Conservation (phyloP, 2,888 invertebrate genomes). For the Monopis laevigella region DNA sequence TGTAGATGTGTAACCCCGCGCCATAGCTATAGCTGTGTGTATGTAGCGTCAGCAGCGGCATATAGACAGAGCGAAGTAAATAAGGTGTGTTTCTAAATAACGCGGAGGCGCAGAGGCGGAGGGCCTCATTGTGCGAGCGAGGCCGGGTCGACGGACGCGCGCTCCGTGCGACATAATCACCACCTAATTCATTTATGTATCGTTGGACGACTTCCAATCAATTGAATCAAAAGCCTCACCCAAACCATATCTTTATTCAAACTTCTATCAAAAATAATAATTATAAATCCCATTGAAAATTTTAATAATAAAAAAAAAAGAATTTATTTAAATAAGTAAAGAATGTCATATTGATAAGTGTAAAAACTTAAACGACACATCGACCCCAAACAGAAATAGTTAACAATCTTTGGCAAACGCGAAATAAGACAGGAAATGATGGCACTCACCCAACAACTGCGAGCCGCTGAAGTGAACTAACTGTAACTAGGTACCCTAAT, state of each 20-base stretch:
- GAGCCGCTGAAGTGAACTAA: constrained; percentile 16
- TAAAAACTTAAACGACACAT: constrained; percentile 7
- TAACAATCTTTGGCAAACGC: constrained; percentile 24
- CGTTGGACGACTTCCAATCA: background rate
- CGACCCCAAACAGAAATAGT: constrained; percentile 20
- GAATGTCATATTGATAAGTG: too few relatives aligned
- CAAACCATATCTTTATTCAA: too few relatives aligned
- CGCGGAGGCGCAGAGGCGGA: constrained; percentile 25
- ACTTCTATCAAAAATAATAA: too few relatives aligned
- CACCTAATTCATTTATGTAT: constrained; percentile 17
- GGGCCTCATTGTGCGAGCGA: constrained; percentile 24
- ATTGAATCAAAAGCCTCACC: too few relatives aligned
- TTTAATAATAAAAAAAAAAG: too few relatives aligned
- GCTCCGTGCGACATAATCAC: constrained; percentile 23
- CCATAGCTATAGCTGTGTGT: background rate
- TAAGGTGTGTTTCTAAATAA: constrained; percentile 22
- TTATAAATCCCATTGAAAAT: too few relatives aligned
- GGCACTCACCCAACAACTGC: constrained; percentile 33
- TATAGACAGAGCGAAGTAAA: constrained; percentile 12
- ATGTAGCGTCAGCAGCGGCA: background rate
- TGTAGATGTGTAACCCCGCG: constrained; percentile 15
- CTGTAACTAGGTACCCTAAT: constrained; percentile 12
- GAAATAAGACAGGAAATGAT: constrained; percentile 31
- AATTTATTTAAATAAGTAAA: too few relatives aligned
- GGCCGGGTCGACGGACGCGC: constrained; percentile 25